Base-by-base conservation (phyloP, 2,888 invertebrate species). In the Acronicta aceris region DNA sequence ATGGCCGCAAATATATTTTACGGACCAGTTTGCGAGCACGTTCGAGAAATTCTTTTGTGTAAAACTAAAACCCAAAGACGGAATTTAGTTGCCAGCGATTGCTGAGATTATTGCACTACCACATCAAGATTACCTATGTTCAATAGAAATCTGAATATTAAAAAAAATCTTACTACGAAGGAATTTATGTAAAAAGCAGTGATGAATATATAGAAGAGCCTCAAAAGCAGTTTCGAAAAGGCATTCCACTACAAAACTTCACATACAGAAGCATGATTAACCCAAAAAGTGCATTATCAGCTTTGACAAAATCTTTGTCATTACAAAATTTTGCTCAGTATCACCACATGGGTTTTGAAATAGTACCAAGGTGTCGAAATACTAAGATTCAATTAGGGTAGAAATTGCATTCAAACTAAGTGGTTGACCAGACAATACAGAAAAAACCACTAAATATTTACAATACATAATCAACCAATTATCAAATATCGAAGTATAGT, bases 1-100 rank as follows among this genome's bases (percentile, higher is more conserved):
- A 78, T 79, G 78, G 74, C 79, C 69, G 69, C 69, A 63, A 63
- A 74, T 52, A 66, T 69, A 74, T 76, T 69, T 74, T 67, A 70
- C 51, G 62, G 64, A 71, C 74, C 67, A 76, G 66, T 78, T 79
- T 76, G 67, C 53, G 62, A 76, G 46, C 69, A 71, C 67, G 65
- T 58, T 62, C 50, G 46, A 63, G 59, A 72, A 58, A 75, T 71
- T 70, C 65, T 67, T 71, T 73, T 65, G 58, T 80, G 43, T 45
- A 55, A 54, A 43, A 8, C 16, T 9, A 45, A 41, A 51, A 58
- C 38, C 65, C 60, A 41, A 58, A 74, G 54, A 64, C 50, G 71
- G 60, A 57, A 57, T 49, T 21, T 59, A 13, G 64, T 69, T 70
- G 46, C 41, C 52, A 57, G 27, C 40, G 36, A 53, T 56, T 30